Evolutionary conservation across 2,113 vertebrate species (phyloP), one percentile per base, ranked within the genome.

Genomic region (Odontesthes bonariensis): DNA sequence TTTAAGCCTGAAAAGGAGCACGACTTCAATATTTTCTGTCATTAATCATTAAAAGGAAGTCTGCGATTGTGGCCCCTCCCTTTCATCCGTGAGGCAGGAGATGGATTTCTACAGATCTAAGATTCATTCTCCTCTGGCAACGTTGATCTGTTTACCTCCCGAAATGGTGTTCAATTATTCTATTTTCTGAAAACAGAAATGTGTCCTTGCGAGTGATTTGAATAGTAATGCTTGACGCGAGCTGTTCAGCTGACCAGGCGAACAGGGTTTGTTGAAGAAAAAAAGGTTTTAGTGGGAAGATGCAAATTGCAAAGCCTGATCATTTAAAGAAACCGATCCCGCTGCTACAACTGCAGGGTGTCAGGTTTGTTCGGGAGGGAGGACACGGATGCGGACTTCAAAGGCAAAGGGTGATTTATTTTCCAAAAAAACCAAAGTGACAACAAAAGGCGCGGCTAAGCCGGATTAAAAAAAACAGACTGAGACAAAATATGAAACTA

Each of bases 41-140:
- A 86, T 88, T 73, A 86, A 83, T 86, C 79, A 67, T 79, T 77
- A 68, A 73, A 73, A 63, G 44, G 55, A 64, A 70, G 68, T 65
- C 57, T 76, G 69, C 35, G 8, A 74, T 76, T 44, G 53, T 12
- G 22, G 49, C 44, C 61, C 42, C 46, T 46, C 44, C 1, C 53
- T 62, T 51, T 46, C 68, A 46, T 79, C 40, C 42, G 20, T 68
- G 27, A n/a, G 52, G 71, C 74, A 14, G 13, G 63, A 87, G 82
- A 85, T 85, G 55, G 59, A 70, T 76, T 86, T 74, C 40, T 46
- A 53, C 54, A 69, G 27, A 56, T 13, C 16, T 46, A 74, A 74
- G 58, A 71, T 85, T 67, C 67, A 17, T 22, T 53, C 20, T 59
- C 27, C 17, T 17, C 46, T 56, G 58, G 56, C 42, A 65, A 19